Percentiles rank a stretch among this genome's conserved stretches.
phyloP scores from a whole-genome alignment of 2,113 vertebrate genomes.

The Leucosticte australis region DNA sequence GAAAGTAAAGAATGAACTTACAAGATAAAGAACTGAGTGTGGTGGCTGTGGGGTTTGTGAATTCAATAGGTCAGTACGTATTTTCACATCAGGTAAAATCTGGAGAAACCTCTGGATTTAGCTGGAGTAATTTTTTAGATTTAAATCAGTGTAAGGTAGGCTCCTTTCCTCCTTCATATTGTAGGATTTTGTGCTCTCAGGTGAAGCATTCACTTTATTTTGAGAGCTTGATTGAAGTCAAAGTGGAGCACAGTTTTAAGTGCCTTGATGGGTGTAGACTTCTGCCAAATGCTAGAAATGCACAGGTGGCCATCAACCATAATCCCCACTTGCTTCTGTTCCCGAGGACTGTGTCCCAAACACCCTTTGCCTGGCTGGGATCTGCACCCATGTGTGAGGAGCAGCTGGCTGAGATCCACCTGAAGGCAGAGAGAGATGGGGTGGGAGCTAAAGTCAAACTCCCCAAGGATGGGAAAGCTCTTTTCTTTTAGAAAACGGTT shows the following conservation, averaged over 20 bases:
- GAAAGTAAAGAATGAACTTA: neutral
- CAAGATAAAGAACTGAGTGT: neutral
- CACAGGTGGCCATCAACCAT: neutral
- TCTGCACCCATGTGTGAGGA: neutral
- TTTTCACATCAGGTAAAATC: neutral
- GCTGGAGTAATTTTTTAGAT: neutral
- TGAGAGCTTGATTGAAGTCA: neutral
- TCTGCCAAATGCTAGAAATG: neutral
- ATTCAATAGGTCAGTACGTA: neutral
- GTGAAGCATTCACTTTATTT: neutral
- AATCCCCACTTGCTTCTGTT: neutral
- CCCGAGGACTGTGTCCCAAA: neutral
- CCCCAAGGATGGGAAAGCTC: neutral
- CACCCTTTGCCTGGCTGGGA: neutral
- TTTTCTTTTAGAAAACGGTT: neutral
- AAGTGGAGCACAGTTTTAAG: neutral
- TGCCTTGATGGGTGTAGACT: neutral
- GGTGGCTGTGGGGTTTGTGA: neutral
- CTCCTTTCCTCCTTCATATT: neutral
- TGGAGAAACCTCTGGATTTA: neutral
- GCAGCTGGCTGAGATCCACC: neutral
- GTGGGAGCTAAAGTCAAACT: neutral
- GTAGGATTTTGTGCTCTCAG: neutral
- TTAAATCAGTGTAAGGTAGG: neutral
- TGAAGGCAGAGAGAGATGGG: neutral